Base-by-base conservation (phyloP, 2,113 vertebrate species). In the Craseonycteris thonglongyai region DNA sequence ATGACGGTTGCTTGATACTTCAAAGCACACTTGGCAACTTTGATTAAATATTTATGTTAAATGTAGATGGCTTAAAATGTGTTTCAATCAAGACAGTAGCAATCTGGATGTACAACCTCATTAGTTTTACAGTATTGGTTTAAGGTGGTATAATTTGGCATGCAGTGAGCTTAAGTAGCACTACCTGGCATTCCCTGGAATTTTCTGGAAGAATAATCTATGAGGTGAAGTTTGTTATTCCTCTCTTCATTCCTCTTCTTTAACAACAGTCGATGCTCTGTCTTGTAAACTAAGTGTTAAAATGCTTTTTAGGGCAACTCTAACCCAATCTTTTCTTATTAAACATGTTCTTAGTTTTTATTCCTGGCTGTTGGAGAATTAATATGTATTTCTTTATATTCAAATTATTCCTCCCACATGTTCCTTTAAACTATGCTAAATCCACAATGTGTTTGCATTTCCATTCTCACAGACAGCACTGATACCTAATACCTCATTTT, bases 11-110 rank as follows among this genome's bases (percentile, higher is more conserved):
- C 76, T 78, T 89, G 74, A 92, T 95, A 80, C 83, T 96, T 96
- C 89, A 95, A 93, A 91, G 94, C 71, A 40, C 47, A 63, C 82
- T 95, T 87, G 59, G 93, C 61, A 97, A 89, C 83, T 95, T 95
- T 96, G 95, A 97, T 97, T 94, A 97, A 97, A 97, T 96, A 95
- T 96, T 97, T 96, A 97, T 96, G 94, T 63, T 95, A 95, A 97
- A 96, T 94, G 79, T 14, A 90, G 90, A 89, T 84, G 82, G 69
- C 84, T 95, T 93, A 87, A 95, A 90, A 90, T 93, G 83, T 76
- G 28, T 42, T 80, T 87, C 87, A 95, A 93, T 97, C 94, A 95
- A 95, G 90, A 72, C 56, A 54, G 38, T 16, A 59, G 30, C 7
- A n/a, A 63, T 26, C 35, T 71, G 47, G 35, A 63, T 42, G 18